phyloP scores from a whole-genome alignment of 2,113 vertebrate genomes.

The Heterocephalus glaber region DNA sequence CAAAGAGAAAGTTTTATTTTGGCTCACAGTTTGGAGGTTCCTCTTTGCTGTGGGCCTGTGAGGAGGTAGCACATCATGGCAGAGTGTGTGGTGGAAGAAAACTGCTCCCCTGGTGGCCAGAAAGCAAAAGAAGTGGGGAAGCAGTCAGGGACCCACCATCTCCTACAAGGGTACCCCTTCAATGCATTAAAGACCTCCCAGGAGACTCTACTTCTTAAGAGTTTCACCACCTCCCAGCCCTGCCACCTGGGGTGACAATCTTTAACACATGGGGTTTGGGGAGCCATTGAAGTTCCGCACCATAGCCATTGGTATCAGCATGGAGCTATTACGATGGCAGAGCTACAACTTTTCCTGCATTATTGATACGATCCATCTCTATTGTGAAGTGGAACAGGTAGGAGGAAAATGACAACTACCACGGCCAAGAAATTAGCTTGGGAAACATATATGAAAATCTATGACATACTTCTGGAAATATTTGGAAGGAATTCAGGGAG shows the following conservation, averaged over 20 bases:
- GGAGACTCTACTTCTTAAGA: not conserved
- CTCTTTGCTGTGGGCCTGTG: not conserved
- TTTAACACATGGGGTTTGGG: not conserved
- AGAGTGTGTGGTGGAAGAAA: not conserved
- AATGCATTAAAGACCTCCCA: not conserved
- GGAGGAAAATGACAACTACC: not conserved
- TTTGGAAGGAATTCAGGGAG: not conserved
- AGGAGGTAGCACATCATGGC: not conserved
- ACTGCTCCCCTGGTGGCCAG: not conserved
- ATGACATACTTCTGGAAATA: not conserved
- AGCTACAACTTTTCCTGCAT: not conserved
- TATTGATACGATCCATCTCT: not conserved
- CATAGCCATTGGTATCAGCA: not conserved
- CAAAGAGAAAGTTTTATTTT: not conserved
- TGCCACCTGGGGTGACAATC: not conserved
- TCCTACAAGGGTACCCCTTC: not conserved
- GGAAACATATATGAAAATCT: not conserved
- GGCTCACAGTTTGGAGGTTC: not conserved
- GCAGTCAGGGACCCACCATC: not conserved
- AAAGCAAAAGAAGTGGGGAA: not conserved
- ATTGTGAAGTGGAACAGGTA: not conserved
- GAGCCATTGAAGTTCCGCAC: not conserved
- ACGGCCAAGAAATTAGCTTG: not conserved
- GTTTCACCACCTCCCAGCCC: too few species aligned
- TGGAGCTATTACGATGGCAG: not conserved